Conservation (phyloP, 2,113 vertebrate species). For the Elaphurus davidianus region DNA sequence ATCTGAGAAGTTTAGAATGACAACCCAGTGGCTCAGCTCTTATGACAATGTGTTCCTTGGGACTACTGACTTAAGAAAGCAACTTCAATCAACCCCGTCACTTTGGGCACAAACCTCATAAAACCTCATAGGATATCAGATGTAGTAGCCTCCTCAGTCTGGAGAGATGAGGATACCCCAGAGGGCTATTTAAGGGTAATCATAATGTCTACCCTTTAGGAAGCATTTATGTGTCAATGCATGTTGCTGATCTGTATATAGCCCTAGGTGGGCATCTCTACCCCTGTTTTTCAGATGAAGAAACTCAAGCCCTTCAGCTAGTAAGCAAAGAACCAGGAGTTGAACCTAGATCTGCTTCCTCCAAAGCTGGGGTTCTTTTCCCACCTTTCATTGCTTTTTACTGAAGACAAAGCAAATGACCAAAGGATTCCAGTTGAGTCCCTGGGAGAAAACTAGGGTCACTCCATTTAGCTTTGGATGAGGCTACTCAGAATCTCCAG, state of each 20-base stretch:
- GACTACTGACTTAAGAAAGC: not conserved
- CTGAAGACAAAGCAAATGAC: not conserved
- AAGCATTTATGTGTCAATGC: not conserved
- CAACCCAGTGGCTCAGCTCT: not conserved
- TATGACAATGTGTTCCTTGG: not conserved
- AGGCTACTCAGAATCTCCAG: not conserved
- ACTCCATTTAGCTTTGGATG: not conserved
- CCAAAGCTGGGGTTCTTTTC: not conserved
- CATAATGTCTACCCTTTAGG: not conserved
- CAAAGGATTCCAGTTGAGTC: not conserved
- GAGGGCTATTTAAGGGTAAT: not conserved
- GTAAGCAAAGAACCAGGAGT: not conserved
- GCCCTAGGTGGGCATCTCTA: not conserved
- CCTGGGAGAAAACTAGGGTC: not conserved
- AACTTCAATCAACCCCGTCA: not conserved
- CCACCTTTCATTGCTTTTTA: not conserved
- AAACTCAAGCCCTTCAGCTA: not conserved
- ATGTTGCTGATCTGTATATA: not conserved
- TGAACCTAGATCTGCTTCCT: not conserved
- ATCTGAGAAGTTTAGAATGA: constrained; percentile 14
- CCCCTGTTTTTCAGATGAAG: not conserved
- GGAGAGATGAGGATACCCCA: not conserved
- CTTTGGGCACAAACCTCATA: not conserved
- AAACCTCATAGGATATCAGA: not conserved
- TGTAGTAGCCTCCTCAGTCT: not conserved